A percentile compares a stretch with the other conserved stretches of the same genome.
Conservation (phyloP, 2,113 vertebrate species). For the Sylvietta virens region DNA sequence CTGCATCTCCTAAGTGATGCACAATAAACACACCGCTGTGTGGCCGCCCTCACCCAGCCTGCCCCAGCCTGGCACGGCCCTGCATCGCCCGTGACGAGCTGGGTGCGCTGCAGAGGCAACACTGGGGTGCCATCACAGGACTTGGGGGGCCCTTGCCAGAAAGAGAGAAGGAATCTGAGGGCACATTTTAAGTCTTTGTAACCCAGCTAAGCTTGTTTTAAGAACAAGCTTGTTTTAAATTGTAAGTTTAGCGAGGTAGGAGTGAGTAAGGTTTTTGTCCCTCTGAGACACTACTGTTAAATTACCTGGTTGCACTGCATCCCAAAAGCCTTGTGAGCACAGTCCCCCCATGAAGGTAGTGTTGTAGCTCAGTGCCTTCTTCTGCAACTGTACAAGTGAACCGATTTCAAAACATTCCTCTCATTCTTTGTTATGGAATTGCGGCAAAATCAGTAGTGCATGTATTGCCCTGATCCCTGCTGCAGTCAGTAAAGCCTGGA, state of each 20-base stretch:
- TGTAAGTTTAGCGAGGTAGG: not conserved
- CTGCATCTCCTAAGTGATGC: conserved; percentile 24
- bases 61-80: not conserved
- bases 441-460: not conserved
- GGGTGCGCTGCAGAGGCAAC: not conserved
- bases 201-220: not conserved
- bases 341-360: not conserved
- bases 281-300: not conserved
- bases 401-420: not conserved
- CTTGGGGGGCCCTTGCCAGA: not conserved
- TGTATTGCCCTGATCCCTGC: not conserved
- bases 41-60: not conserved
- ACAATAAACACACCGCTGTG: not conserved
- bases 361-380: not conserved
- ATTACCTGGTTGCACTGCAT: not conserved
- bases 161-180: not conserved
- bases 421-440: not conserved
- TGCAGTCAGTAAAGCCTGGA: not conserved
- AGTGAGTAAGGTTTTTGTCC: not conserved
- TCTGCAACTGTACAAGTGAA: not conserved
- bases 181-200: not conserved
- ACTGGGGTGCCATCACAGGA: not conserved
- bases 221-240: not conserved
- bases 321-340: not conserved
- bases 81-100: not conserved